Evolutionary conservation across 2,797 vertebrate species (phyloP), one percentile per base, ranked within the genome.

Genomic region (Carduelis carduelis): DNA sequence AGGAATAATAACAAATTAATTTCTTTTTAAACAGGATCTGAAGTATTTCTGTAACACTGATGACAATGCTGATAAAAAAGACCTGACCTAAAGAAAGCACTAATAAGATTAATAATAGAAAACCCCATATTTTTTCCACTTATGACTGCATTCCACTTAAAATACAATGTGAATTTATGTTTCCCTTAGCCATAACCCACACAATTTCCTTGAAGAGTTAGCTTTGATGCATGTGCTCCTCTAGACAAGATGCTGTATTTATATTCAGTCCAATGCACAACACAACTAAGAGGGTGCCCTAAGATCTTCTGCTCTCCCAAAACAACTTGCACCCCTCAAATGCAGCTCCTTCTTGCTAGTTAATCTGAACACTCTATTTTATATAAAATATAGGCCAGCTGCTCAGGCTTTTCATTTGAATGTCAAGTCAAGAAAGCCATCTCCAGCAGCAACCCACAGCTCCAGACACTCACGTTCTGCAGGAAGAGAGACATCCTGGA

Each of bases 391-490:
- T 0, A 64, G 37, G 41, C 5, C 19, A 49, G n/a, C 52, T 15
- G 16, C 11, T 78, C 47, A 72, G 24, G 53, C n/a, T 89, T 79
- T 79, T 55, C 21, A 44, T 49, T 27, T 71, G 37, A 87, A 30
- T 14, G 26, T 37, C 22, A 74, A 69, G 9, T 44, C 41, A 89
- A 65, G 65, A 63, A 81, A 60, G 32, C 6, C 7, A 27, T 8
- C 41, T 77, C 43, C 68, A 71, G 28, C 26, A 86, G 57, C 18
- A 83, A 49, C 8, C 49, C 46, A 75, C 11, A 63, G 32, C 16
- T 57, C 56, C 52, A 70, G 35, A 64, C 4, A 81, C 0, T 0
- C 13, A 12, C 2, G 4, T 34, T 70, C 47, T 70, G 52, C 70
- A 59, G 66, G 27, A 81, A 86, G 13, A 53, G 12, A 21, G 27